Evolutionary conservation across 2,888 invertebrate species (phyloP).

Genomic region (Tuta absoluta): DNA sequence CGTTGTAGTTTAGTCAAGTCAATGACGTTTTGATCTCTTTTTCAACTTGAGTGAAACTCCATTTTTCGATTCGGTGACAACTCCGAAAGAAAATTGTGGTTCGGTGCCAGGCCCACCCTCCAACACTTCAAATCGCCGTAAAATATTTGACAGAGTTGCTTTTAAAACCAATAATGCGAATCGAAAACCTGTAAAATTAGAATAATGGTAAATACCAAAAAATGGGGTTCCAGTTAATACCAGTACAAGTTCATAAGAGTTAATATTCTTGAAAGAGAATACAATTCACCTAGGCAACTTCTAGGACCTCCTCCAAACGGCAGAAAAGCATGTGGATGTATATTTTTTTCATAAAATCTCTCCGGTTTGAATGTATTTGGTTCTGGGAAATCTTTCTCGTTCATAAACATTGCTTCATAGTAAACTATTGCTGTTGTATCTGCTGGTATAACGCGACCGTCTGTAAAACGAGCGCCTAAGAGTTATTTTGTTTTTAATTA

Average conservation of each 20-base stretch:
- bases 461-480: slow-evolving; percentile 35
- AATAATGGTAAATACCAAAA: too few relatives aligned
- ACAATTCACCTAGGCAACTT: slow-evolving; percentile 45
- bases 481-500: background rate
- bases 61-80: slow-evolving; percentile 48
- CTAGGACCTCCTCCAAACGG: slow-evolving; percentile 51
- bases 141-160: slow-evolving; percentile 45
- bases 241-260: too few relatives aligned
- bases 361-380: slow-evolving; percentile 46
- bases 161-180: slow-evolving; percentile 45
- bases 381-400: slow-evolving; percentile 40
- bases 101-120: slow-evolving; percentile 39
- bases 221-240: too few relatives aligned
- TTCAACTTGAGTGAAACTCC: slow-evolving; percentile 44
- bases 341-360: slow-evolving; percentile 40
- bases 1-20: too few relatives aligned
- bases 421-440: slow-evolving; percentile 45
- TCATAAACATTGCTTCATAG: slow-evolving; percentile 43
- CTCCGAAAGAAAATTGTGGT: slow-evolving; percentile 45
- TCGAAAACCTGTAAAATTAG: slow-evolving; percentile 7
- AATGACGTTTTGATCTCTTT: slow-evolving; percentile 33
- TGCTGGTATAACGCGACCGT: slow-evolving; percentile 46
- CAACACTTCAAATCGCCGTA: slow-evolving; percentile 45
- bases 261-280: too few relatives aligned
- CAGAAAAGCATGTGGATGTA: slow-evolving; percentile 44